A percentile compares a stretch with the other conserved stretches of the same genome.
Evolutionary conservation across 2,888 invertebrate genomes (phyloP).

Genomic region (Torymus aiolomorphi): DNA sequence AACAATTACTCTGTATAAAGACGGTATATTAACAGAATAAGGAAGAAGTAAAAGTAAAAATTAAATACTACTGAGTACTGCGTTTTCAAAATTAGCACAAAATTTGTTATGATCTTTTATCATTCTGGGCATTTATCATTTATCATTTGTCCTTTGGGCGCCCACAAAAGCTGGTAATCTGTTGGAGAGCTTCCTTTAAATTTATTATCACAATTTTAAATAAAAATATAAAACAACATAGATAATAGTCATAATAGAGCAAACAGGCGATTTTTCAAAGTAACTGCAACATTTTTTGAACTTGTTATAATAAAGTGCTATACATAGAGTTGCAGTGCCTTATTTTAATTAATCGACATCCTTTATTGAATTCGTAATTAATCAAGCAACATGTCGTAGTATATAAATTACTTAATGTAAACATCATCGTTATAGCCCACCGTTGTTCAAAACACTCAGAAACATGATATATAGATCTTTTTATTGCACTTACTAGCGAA

Average conservation of each 20-base stretch:
- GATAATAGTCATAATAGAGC: background rate
- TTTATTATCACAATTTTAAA: background rate
- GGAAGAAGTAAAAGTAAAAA: no score
- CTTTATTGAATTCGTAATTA: conserved; percentile 36
- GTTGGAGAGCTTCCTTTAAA: no score
- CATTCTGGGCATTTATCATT: no score
- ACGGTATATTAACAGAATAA: no score
- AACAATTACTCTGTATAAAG: no score
- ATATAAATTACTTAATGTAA: conserved; percentile 59
- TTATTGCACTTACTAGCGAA: no score
- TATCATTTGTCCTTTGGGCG: no score
- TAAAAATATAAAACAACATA: background rate
- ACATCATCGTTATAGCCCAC: conserved; percentile 59
- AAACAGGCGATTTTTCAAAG: conserved; percentile 19
- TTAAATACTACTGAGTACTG: no score
- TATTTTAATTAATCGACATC: conserved; percentile 8
- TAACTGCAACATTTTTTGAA: conserved; percentile 17
- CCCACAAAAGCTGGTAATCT: no score
- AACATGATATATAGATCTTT: conserved; percentile 49
- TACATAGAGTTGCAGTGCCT: conserved; percentile 9
- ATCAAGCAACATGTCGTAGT: conserved; percentile 51
- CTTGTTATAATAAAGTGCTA: conserved; percentile 16
- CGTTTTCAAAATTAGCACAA: no score
- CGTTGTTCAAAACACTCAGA: conserved; percentile 69
- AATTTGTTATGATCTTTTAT: no score